A percentile compares a stretch with the other conserved stretches of the same genome.
These are phyloP conservation scores for Philopedon plagiatum DNA, from an alignment of 2,888 invertebrate genomes.

Conservation along the genomic window DNA sequence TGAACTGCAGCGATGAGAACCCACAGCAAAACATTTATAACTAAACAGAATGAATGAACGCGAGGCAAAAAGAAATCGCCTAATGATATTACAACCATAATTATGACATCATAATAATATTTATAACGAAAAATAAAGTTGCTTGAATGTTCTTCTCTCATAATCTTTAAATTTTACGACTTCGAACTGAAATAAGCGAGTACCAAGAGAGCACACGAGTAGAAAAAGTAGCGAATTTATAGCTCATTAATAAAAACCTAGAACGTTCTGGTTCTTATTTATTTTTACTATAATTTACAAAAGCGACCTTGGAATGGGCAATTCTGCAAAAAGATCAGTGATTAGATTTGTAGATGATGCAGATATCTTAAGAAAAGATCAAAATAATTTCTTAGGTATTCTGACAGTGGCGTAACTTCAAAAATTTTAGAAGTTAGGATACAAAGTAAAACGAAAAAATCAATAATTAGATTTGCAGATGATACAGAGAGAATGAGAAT, in stretches of 20 bases:
- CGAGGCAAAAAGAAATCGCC: neutral
- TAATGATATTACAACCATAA: constrained; percentile 7
- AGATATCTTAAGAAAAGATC: no score
- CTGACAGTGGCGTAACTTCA: no score
- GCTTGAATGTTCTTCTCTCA: neutral
- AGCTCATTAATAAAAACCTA: constrained; percentile 22
- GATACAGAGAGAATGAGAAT: no score
- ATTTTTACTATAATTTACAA: constrained; percentile 18
- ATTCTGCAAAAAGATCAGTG: no score
- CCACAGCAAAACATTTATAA: neutral
- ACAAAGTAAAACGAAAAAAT: no score
- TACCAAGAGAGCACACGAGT: constrained; percentile 2
- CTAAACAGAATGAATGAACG: constrained; percentile 8
- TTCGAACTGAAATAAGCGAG: constrained; percentile 13
- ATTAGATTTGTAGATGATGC: no score
- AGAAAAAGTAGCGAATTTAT: constrained; percentile 21
- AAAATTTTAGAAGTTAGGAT: no score
- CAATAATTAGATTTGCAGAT: no score
- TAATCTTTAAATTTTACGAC: constrained; percentile 9
- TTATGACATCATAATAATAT: constrained; percentile 16
- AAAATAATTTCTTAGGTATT: no score
- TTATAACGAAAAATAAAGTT: neutral
- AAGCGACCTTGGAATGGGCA: no score
- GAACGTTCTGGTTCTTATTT: constrained; percentile 12
- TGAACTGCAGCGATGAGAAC: neutral